Percentiles rank a stretch among this genome's conserved stretches.
These are phyloP conservation scores for Venturia canescens DNA, from an alignment of 1,140 invertebrate genomes.

Conservation along the genomic window DNA sequence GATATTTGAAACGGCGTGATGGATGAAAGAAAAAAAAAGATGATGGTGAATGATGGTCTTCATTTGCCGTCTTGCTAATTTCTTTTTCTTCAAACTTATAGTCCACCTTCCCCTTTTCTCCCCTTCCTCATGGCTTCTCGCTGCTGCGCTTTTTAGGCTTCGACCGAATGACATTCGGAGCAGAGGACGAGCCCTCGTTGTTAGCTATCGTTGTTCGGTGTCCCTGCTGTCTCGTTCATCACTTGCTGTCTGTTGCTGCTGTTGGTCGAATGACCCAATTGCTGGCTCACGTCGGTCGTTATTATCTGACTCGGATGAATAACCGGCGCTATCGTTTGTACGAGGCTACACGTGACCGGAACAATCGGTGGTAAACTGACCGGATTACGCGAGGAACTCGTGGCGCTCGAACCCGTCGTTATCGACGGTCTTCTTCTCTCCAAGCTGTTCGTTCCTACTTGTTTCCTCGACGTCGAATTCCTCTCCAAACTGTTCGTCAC, in stretches of 20 bases:
- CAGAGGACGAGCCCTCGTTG: constrained; percentile 62
- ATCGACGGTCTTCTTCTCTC: constrained; percentile 72
- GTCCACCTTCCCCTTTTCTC: not conserved
- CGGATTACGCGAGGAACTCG: constrained; percentile 62
- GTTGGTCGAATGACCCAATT: constrained; percentile 59
- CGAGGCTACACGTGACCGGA: constrained; percentile 72
- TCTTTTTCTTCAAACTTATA: not conserved
- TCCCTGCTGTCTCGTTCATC: constrained; percentile 64
- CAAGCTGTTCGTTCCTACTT: constrained; percentile 73
- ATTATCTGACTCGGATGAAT: constrained; percentile 70
- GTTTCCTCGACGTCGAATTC: constrained; percentile 70
- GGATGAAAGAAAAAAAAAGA: constrained; percentile 42
- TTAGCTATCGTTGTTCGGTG: constrained; percentile 73
- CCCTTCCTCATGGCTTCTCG: not conserved
- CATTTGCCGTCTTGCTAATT: not conserved
- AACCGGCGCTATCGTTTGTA: constrained; percentile 71
- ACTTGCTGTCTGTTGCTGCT: constrained; percentile 59
- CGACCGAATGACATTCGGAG: constrained; percentile 9
- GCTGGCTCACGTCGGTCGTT: constrained; percentile 65
- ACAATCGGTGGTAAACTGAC: constrained; percentile 72
- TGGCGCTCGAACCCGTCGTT: constrained; percentile 48
- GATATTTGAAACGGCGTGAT: constrained; percentile 35
- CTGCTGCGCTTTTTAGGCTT: not conserved
- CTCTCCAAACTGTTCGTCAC: constrained; percentile 74
- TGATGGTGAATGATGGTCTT: not conserved